Evolutionary conservation across 2,888 invertebrate genomes (phyloP), one percentile per base, ranked within the genome.

Genomic region (Xanthia icteritia): DNA sequence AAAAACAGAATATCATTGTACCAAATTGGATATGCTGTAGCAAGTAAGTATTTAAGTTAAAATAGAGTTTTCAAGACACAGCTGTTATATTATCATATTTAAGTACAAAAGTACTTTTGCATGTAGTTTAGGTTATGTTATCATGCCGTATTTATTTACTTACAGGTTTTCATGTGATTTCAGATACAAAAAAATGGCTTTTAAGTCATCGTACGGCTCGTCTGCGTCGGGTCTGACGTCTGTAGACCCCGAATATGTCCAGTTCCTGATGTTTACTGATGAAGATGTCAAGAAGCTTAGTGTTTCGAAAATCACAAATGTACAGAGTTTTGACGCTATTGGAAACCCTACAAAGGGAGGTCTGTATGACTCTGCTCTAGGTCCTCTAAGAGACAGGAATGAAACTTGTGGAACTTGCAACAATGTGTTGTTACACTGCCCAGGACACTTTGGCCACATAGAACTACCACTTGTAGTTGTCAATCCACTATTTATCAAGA

Each of bases 391-490:
- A 81, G 97, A 97, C 23, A 94, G 97, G 68, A 94, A 96, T 88
- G 98, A 98, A 81, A 96, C 97, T 0, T 99, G 99, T 93, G 95
- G 95, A 6, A 99, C 99, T 13, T 99, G 99, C 91, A 97, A 97
- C 17, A 97, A 97, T 85, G 97, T 97, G 31, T 92, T 97, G 65
- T 92, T 97, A 13, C 96, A 97, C 82, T 99, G 99, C 92, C 97
- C 98, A 0, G 99, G 99, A 0, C 99, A 99, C 94, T 98, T 99
- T 94, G 99, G 99, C 0, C 99, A 99, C 92, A 99, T 99, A 83
- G 98, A 98, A 86, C 96, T 99, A 1, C 98, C 99, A 0, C 95
- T 99, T 20, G 98, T 99, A 0, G 98, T 99, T 0, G 98, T 98
- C 77, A 99, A 99, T 97, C 99, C 99, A 0, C 92, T 99, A 67